Evolutionary conservation across 2,113 vertebrate species (phyloP), one percentile per base, ranked within the genome.

Genomic region (Aleadryas rufinucha): DNA sequence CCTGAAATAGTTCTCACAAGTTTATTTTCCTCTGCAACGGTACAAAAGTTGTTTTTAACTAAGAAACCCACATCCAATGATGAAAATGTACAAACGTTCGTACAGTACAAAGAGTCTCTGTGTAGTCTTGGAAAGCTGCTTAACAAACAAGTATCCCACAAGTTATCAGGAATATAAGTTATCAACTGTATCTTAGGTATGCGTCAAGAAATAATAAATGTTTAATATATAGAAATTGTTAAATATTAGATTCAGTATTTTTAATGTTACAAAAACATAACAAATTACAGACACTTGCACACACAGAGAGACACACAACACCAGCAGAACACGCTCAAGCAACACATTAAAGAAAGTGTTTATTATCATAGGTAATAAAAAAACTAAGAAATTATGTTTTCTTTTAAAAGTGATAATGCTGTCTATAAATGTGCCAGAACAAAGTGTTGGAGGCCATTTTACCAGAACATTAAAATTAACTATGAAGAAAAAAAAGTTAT

Each of bases 311-410:
- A 47, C 20, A 90, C 16, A 24, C 16, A 93, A 66, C 44, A 82
- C 41, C 75, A 78, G 37, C 82, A 91, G 78, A 96, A 91, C 57
- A 87, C 49, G 74, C 20, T 95, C 84, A 91, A 78, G 35, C 69
- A 92, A 95, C 77, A 86, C 59, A 45, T 70, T 70, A 69, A 81
- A 65, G 57, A 26, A 93, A 94, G 77, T 33, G 82, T 93, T 97
- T 90, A 84, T 86, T 87, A 96, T 97, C 59, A 74, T 71, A 95
- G 78, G 89, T 79, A 92, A 84, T 87, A 90, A 92, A 97, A 89
- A 93, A 80, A 52, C 37, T 81, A 93, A 80, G 84, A 95, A 94
- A 91, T 74, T 41, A 94, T 68, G 71, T 21, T 95, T 88, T 91
- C 90, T 96, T 96, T 95, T 89, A 72, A 84, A 96, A 87, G 84